A percentile compares a stretch with the other conserved stretches of the same genome.
Conservation (phyloP, 2,888 invertebrate genomes). For the Ochropacha duplaris region DNA sequence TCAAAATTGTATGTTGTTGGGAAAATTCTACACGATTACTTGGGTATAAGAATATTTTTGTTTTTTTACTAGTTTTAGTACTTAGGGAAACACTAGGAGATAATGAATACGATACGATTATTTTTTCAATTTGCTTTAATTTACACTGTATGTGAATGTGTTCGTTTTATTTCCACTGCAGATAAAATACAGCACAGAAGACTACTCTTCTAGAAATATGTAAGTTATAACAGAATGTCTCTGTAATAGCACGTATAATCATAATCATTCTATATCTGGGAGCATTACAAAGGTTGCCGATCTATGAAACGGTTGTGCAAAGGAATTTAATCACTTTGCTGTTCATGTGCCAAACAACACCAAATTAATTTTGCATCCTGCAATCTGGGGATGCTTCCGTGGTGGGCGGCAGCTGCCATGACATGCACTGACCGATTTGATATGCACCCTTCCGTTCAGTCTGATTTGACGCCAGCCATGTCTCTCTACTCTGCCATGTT, state of each 20-base stretch:
- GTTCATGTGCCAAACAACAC: constrained; percentile 36
- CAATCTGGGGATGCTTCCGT: constrained; percentile 69
- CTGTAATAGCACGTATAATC: too few relatives aligned
- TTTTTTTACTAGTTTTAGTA: neutral
- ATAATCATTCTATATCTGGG: too few relatives aligned
- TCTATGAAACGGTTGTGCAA: neutral
- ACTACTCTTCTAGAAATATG: too few relatives aligned
- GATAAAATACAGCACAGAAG: too few relatives aligned
- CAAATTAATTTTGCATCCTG: constrained; percentile 72
- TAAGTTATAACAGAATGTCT: too few relatives aligned
- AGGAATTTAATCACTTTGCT: constrained; percentile 26
- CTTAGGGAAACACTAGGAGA: neutral
- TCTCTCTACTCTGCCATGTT: constrained; percentile 15
- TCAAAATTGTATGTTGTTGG: constrained; percentile 1
- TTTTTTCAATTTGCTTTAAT: neutral
- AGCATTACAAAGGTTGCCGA: neutral
- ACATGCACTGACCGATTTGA: constrained; percentile 70
- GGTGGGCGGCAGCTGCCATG: constrained; percentile 60
- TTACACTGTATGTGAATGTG: neutral
- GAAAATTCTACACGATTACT: neutral
- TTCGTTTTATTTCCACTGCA: too few relatives aligned
- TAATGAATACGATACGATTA: neutral
- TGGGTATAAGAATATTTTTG: constrained; percentile 1
- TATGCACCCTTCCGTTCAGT: constrained; percentile 69
- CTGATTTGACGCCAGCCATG: constrained; percentile 34